Evolutionary conservation across 2,113 vertebrate species (phyloP).

Genomic region (Speoplatyrhinus poulsoni): DNA sequence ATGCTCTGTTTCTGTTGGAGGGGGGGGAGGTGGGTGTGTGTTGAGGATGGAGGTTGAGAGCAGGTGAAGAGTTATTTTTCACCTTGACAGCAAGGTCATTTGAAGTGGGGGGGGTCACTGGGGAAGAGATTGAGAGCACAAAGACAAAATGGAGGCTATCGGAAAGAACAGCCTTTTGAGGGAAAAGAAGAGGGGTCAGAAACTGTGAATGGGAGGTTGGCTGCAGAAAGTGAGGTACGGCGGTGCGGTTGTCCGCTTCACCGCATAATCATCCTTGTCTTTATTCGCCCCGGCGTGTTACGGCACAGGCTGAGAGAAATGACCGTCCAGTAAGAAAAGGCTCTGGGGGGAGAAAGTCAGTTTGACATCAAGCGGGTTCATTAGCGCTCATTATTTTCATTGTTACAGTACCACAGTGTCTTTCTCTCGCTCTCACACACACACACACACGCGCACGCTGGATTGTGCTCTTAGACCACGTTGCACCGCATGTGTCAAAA

Average conservation of each 20-base stretch:
- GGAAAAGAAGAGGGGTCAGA: slow-evolving; percentile 30
- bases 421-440: neutral
- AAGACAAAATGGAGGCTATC: neutral
- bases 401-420: neutral
- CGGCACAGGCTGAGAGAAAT: slow-evolving; percentile 19
- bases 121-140: slow-evolving; percentile 30
- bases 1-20: no score
- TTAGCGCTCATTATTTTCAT: slow-evolving; percentile 26
- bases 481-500: neutral
- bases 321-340: slow-evolving; percentile 14
- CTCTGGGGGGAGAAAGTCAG: slow-evolving; percentile 17
- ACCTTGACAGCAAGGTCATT: slow-evolving; percentile 66
- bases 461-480: neutral
- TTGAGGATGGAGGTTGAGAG: neutral
- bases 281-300: slow-evolving; percentile 21
- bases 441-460: slow-evolving; percentile 14
- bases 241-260: slow-evolving; percentile 56
- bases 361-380: slow-evolving; percentile 8
- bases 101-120: slow-evolving; percentile 28
- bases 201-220: slow-evolving; percentile 38
- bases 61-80: slow-evolving; percentile 55
- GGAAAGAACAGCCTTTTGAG: neutral
- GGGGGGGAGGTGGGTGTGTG: no score
- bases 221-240: slow-evolving; percentile 51
- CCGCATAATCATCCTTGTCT: slow-evolving; percentile 43